A percentile compares a stretch with the other conserved stretches of the same genome.
These are phyloP conservation scores for Drusus annulatus DNA, from an alignment of 1,140 invertebrate genomes.

Conservation along the genomic window DNA sequence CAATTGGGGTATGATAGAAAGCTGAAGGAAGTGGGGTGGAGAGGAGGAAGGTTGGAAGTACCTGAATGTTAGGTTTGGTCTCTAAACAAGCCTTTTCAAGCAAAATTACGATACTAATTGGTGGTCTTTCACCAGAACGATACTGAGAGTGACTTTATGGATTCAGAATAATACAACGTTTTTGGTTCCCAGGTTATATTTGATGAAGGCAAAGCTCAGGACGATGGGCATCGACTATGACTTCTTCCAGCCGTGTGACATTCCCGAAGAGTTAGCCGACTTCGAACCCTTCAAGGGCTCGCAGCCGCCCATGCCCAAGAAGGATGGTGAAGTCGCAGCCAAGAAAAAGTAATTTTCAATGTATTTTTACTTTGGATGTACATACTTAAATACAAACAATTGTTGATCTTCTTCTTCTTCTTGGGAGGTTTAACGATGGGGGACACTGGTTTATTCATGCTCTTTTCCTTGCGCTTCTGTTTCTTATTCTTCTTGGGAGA, in stretches of 20 bases:
- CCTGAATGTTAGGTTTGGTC: too few relatives aligned
- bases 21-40: too few relatives aligned
- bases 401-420: constrained; percentile 34
- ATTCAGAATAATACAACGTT: too few relatives aligned
- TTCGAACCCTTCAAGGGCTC: constrained; percentile 24
- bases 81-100: too few relatives aligned
- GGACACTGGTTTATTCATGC: constrained; percentile 45
- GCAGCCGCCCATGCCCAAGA: background rate
- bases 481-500: constrained; percentile 34
- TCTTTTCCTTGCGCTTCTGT: constrained; percentile 46
- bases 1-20: too few relatives aligned
- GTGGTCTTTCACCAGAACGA: too few relatives aligned
- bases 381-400: too few relatives aligned
- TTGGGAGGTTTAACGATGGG: constrained; percentile 38
- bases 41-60: too few relatives aligned
- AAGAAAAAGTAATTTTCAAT: constrained; percentile 7
- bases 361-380: too few relatives aligned
- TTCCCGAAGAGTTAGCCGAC: constrained; percentile 62
- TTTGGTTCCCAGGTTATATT: constrained; percentile 57
- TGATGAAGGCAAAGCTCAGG: constrained; percentile 64
- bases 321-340: background rate
- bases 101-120: too few relatives aligned
- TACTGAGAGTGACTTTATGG: too few relatives aligned
- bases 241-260: constrained; percentile 67
- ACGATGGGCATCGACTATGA: constrained; percentile 67